A percentile compares a stretch with the other conserved stretches of the same genome.
phyloP scores from a whole-genome alignment of 2,113 vertebrate species.

The Orycteropus afer region DNA sequence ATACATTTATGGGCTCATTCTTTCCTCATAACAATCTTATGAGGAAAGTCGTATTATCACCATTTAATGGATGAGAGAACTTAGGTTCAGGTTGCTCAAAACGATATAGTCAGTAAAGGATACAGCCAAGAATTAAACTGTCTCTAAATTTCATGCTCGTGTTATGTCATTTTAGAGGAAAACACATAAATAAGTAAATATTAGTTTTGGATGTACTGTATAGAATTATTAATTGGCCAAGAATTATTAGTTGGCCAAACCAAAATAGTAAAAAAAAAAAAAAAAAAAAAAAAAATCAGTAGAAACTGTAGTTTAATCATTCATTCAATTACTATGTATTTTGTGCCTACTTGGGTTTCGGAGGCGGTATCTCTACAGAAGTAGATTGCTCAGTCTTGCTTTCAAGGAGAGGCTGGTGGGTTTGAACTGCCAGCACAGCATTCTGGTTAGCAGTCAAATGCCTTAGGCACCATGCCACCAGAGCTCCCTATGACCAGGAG shows the following conservation, averaged over 20 bases:
- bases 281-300: background rate
- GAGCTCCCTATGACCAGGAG: too few relatives aligned
- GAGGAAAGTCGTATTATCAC: constrained; percentile 4
- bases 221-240: background rate
- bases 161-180: background rate
- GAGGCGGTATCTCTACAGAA: too few relatives aligned
- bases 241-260: background rate
- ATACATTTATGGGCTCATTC: constrained; percentile 16
- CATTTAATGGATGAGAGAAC: constrained; percentile 28
- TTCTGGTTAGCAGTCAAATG: too few relatives aligned
- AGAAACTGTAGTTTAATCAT: background rate
- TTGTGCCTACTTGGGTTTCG: background rate
- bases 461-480: too few relatives aligned
- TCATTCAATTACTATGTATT: constrained; percentile 10
- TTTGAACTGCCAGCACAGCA: too few relatives aligned
- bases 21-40: background rate
- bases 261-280: background rate
- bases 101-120: background rate
- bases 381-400: too few relatives aligned
- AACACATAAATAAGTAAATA: background rate
- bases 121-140: background rate
- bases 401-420: too few relatives aligned
- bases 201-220: background rate
- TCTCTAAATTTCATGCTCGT: background rate
- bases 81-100: constrained; percentile 14